Conservation (phyloP, 2,888 invertebrate species). For the Phymatocera aterrima region DNA sequence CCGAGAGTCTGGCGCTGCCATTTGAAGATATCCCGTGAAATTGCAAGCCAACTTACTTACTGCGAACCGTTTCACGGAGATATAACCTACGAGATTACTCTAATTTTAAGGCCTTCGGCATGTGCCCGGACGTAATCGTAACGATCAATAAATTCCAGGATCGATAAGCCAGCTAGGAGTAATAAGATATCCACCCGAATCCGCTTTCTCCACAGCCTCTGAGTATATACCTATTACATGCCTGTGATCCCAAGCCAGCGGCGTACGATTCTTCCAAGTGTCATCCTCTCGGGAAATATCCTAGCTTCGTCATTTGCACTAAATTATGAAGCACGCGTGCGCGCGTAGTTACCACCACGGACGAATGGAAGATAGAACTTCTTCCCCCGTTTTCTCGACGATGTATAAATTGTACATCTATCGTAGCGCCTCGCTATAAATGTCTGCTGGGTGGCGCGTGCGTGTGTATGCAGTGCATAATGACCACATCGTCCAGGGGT, state of each 20-base stretch:
- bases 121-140: neutral
- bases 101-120: neutral
- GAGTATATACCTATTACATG: neutral
- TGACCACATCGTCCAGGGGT: neutral
- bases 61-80: conserved; percentile 6
- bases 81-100: conserved; percentile 19
- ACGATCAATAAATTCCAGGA: neutral
- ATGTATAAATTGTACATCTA: too few species aligned
- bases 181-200: neutral
- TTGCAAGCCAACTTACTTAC: neutral
- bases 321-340: too few species aligned
- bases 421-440: too few species aligned
- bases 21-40: conserved; percentile 24
- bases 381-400: too few species aligned
- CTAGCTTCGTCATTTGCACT: neutral
- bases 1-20: too few species aligned
- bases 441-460: too few species aligned
- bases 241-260: neutral
- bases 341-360: too few species aligned
- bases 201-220: neutral
- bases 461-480: too few species aligned
- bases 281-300: neutral
- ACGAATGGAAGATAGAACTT: too few species aligned
- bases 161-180: neutral
- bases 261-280: too few species aligned